phyloP scores from a whole-genome alignment of 2,797 vertebrate genomes.

The Phoeniculus purpureus region DNA sequence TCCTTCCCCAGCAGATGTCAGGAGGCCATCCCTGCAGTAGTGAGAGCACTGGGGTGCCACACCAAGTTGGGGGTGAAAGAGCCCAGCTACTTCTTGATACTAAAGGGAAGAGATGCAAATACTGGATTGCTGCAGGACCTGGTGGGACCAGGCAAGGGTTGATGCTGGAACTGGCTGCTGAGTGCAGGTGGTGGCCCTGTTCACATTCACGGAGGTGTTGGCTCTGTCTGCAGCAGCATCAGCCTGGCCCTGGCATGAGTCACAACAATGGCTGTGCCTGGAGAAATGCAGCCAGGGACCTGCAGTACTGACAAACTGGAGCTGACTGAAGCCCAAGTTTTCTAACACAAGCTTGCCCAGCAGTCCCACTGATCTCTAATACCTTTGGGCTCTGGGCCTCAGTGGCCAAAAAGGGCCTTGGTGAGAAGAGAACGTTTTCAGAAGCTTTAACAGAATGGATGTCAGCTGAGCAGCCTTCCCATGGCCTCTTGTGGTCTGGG shows the following conservation, averaged over 20 bases:
- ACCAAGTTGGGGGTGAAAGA: neutral
- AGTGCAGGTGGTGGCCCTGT: neutral
- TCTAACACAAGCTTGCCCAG: neutral
- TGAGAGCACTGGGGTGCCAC: neutral
- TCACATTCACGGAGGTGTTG: neutral
- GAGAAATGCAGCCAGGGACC: neutral
- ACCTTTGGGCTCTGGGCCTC: neutral
- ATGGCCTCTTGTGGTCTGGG: neutral
- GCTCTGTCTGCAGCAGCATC: neutral
- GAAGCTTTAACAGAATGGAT: neutral
- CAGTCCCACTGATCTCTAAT: neutral
- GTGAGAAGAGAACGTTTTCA: neutral
- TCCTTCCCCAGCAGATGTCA: neutral
- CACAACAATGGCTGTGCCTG: neutral
- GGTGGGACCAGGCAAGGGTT: neutral
- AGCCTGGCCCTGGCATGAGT: neutral
- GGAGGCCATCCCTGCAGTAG: neutral
- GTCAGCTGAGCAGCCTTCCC: neutral
- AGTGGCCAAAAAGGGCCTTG: neutral
- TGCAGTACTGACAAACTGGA: neutral
- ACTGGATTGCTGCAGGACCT: neutral
- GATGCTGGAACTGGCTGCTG: neutral
- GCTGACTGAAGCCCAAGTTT: neutral
- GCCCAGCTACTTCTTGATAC: neutral
- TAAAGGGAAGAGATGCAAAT: neutral